These are phyloP conservation scores for Drosophila baimaii DNA, from an alignment of 1,140 invertebrate species.

Conservation along the genomic window DNA sequence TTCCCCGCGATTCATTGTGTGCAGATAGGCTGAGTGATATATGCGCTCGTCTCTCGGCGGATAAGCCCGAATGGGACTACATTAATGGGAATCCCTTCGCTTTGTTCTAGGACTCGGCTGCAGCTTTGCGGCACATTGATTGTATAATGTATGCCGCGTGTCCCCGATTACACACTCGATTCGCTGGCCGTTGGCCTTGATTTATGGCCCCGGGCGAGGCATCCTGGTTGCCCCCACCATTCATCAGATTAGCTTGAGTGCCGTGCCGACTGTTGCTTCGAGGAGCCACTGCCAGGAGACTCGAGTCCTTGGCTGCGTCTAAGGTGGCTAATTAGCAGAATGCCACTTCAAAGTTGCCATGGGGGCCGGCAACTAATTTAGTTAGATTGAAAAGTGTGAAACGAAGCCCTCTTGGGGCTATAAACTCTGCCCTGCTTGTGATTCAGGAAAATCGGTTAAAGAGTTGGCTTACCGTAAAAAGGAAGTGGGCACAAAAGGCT, in stretches of 20 bases:
- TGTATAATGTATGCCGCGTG: conserved; percentile 41
- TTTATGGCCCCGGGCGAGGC: conserved; percentile 25
- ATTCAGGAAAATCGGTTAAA: not conserved
- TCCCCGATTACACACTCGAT: conserved; percentile 21
- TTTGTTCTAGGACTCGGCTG: conserved; percentile 25
- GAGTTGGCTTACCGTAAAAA: conserved; percentile 7
- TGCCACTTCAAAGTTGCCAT: conserved; percentile 31
- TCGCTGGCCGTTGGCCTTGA: conserved; percentile 18
- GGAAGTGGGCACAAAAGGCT: conserved; percentile 5
- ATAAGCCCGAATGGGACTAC: conserved; percentile 51
- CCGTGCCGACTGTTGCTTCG: conserved; percentile 2
- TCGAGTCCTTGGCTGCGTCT: not conserved
- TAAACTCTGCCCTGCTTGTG: not conserved
- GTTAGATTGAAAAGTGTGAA: conserved; percentile 39
- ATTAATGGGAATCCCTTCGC: conserved; percentile 34
- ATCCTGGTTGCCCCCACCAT: not conserved
- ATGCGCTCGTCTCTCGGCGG: conserved; percentile 20
- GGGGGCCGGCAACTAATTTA: conserved; percentile 16
- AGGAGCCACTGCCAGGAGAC: not conserved
- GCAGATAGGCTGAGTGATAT: conserved; percentile 47
- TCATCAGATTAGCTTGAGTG: conserved; percentile 9
- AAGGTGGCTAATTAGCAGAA: conserved; percentile 27
- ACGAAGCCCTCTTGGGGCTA: not conserved
- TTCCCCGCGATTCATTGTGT: conserved; percentile 36
- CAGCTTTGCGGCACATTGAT: conserved; percentile 31